These are phyloP conservation scores for Metellina segmentata DNA, from an alignment of 2,888 invertebrate species.

Conservation along the genomic window DNA sequence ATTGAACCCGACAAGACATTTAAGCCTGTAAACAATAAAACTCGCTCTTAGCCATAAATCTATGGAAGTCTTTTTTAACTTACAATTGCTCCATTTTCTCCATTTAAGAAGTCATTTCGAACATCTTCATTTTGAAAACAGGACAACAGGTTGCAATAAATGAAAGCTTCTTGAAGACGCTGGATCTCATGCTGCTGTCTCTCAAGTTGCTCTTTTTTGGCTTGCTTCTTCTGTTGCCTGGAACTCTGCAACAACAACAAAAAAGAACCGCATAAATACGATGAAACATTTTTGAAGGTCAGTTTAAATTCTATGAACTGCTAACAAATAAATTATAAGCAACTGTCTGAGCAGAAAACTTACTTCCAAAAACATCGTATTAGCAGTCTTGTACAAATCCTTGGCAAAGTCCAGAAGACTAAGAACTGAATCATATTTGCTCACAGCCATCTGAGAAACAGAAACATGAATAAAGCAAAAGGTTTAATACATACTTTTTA, in stretches of 20 bases:
- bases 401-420: constrained; percentile 93
- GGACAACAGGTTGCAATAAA: constrained; percentile 87
- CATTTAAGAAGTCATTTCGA: constrained; percentile 91
- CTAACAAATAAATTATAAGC: neutral
- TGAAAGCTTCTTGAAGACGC: constrained; percentile 84
- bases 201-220: constrained; percentile 90
- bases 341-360: constrained; percentile 47
- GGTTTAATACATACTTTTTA: neutral
- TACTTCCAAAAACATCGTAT: constrained; percentile 86
- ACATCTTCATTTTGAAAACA: constrained; percentile 88
- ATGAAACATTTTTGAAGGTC: neutral
- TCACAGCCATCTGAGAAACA: constrained; percentile 85
- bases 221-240: constrained; percentile 92
- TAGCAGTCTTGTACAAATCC: constrained; percentile 92
- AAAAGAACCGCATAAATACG: neutral
- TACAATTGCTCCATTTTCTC: constrained; percentile 89
- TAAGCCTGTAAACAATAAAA: no score
- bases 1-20: no score
- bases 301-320: no score
- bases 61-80: constrained; percentile 73
- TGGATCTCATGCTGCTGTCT: constrained; percentile 89
- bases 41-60: no score
- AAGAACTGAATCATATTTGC: constrained; percentile 93
- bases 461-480: neutral
- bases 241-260: constrained; percentile 83